These are phyloP conservation scores for Halotydeus destructor DNA, from an alignment of 1,140 invertebrate species.

Conservation along the genomic window DNA sequence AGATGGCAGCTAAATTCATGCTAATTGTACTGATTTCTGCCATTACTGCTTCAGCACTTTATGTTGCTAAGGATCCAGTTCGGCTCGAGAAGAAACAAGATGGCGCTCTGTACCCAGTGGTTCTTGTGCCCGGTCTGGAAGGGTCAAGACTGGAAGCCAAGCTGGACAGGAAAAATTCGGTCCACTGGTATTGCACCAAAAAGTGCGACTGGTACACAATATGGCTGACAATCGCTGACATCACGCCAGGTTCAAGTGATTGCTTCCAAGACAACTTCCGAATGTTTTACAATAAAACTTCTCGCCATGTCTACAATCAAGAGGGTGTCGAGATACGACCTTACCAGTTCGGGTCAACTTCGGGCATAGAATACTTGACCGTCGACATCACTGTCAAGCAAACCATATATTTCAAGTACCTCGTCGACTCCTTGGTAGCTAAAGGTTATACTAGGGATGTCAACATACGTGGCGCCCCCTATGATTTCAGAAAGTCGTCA, in stretches of 20 bases:
- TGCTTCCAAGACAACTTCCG: constrained; percentile 78
- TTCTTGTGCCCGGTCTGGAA: constrained; percentile 76
- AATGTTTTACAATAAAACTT: constrained; percentile 63
- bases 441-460: constrained; percentile 59
- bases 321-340: constrained; percentile 69
- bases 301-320: constrained; percentile 55
- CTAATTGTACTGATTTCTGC: no score
- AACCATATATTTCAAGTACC: constrained; percentile 69
- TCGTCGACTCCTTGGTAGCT: constrained; percentile 51
- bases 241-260: constrained; percentile 76
- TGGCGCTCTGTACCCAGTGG: no score
- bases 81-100: no score
- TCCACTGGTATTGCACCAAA: constrained; percentile 69
- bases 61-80: no score
- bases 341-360: constrained; percentile 68
- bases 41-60: no score
- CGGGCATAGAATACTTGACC: constrained; percentile 75
- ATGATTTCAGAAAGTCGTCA: constrained; percentile 91
- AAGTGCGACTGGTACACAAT: constrained; percentile 56
- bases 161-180: constrained; percentile 53
- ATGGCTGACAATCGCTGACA: constrained; percentile 78
- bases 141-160: constrained; percentile 81
- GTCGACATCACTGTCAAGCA: constrained; percentile 56
- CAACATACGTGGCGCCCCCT: constrained; percentile 74
- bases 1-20: no score